Evolutionary conservation across 1,140 invertebrate genomes (phyloP).

Genomic region (Cepaea nemoralis): DNA sequence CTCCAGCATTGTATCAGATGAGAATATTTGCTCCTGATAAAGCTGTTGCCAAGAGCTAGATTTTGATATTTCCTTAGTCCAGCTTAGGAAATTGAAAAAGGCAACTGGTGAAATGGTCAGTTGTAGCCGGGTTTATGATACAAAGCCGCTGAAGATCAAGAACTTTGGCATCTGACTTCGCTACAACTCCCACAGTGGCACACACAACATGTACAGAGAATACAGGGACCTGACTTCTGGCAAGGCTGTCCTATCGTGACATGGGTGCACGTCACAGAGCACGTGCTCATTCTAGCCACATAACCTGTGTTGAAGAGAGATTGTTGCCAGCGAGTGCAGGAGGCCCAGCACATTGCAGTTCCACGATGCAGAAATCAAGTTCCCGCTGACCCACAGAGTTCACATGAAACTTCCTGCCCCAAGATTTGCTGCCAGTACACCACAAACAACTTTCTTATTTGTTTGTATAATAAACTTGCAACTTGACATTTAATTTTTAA

Average conservation of each 20-base stretch:
- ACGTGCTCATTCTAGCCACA: constrained; percentile 95
- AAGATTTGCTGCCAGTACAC: constrained; percentile 83
- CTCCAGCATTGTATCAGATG: constrained; percentile 98
- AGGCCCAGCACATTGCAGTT: constrained; percentile 97
- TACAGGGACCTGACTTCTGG: constrained; percentile 95
- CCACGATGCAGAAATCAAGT: constrained; percentile 93
- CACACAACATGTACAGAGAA: constrained; percentile 99
- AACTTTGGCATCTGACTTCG: constrained; percentile 99
- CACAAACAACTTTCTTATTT: constrained; percentile 79
- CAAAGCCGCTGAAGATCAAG: constrained; percentile 93
- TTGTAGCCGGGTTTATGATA: constrained; percentile 90
- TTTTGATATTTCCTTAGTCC: constrained; percentile 99
- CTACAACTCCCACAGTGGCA: constrained; percentile 95
- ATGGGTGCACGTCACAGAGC: constrained; percentile 99
- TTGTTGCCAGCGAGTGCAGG: constrained; percentile 88
- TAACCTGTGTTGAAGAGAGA: constrained; percentile 95
- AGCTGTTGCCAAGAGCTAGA: constrained; percentile 97
- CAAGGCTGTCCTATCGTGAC: constrained; percentile 95
- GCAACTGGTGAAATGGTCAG: constrained; percentile 97
- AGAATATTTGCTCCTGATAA: constrained; percentile 97
- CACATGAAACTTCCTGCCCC: constrained; percentile 75
- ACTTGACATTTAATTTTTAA: no score
- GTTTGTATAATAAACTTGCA: no score
- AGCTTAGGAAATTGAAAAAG: constrained; percentile 99
- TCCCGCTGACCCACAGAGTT: constrained; percentile 95